Evolutionary conservation across 1,140 invertebrate genomes (phyloP), one percentile per base, ranked within the genome.

Genomic region (Drosophila gunungcola): DNA sequence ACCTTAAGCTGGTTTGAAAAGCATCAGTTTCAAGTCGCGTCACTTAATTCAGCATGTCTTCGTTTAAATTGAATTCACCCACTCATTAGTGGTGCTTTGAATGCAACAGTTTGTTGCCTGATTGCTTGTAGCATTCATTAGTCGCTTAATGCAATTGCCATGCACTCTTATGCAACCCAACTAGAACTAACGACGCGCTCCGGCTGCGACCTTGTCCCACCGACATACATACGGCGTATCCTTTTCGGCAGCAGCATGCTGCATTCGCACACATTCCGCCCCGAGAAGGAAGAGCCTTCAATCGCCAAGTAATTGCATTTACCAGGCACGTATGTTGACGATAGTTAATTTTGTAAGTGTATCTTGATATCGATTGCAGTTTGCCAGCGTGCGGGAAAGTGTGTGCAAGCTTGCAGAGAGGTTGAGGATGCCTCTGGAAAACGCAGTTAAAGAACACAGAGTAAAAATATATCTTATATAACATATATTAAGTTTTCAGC

Each of bases 281-380:
- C 42, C 45, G 32, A 12, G 53, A 27, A 3, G 10, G 38, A 16
- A 38, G 56, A 49, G 63, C 29, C 69, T 80, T 89, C 84, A 89
- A 89, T 89, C 77, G 85, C 68, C 84, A 84, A 89, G 84, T 89
- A 89, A 89, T 89, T 89, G 84, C 84, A 89, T 89, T 89, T 89
- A 83, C 84, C 84, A 80, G 67, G 84, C 84, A 89, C 84, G 84
- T 89, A 89, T 89, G 84, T 89, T 89, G 84, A 89, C 84, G 84
- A 89, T 89, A 89, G 84, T 89, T 89, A 89, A 89, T 89, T 89
- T 89, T 89, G 84, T 89, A 89, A 89, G 84, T 89, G 84, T 89
- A 89, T 89, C 84, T 80, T 80, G 84, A 89, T 89, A 89, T 89
- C 84, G 84, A 89, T 89, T 89, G 64, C 84, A 84, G 61, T 79